These are phyloP conservation scores for Zaprionus tsacasi DNA, from an alignment of 1,140 invertebrate genomes.

Conservation along the genomic window DNA sequence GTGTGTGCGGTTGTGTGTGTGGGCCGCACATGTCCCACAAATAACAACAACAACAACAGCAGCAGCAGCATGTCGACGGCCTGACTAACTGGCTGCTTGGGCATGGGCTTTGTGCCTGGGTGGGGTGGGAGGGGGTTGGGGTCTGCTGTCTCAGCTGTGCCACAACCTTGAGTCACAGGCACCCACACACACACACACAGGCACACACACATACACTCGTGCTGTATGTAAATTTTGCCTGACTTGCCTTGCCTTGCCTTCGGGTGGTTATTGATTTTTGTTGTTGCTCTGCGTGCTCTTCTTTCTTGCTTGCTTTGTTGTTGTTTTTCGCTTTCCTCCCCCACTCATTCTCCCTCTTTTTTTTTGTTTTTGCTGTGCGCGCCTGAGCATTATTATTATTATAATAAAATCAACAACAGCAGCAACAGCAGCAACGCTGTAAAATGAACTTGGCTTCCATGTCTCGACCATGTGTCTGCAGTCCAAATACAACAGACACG, in stretches of 20 bases:
- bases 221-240: slow-evolving; percentile 43
- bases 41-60: slow-evolving; percentile 19
- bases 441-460: slow-evolving; percentile 51
- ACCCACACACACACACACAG: slow-evolving; percentile 29
- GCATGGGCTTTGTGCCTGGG: slow-evolving; percentile 11
- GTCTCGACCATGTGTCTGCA: slow-evolving; percentile 48
- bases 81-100: slow-evolving; percentile 44
- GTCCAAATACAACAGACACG: slow-evolving; percentile 15
- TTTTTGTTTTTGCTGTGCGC: slow-evolving; percentile 41
- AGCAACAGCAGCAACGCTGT: slow-evolving; percentile 41
- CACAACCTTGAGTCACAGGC: slow-evolving; percentile 49
- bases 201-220: slow-evolving; percentile 7
- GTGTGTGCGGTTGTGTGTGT: background rate
- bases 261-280: slow-evolving; percentile 75
- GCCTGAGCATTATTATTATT: slow-evolving; percentile 61
- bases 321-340: slow-evolving; percentile 21
- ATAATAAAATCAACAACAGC: slow-evolving; percentile 70
- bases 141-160: slow-evolving; percentile 43
- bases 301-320: slow-evolving; percentile 24
- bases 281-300: slow-evolving; percentile 41
- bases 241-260: slow-evolving; percentile 41
- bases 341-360: background rate
- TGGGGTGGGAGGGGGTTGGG: no score
- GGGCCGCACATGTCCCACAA: slow-evolving; percentile 33
- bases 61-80: slow-evolving; percentile 13